Percentiles rank a stretch among this genome's conserved stretches.
phyloP scores from a whole-genome alignment of 53 echinoderm and acorn worm genomes.

The Paracentrotus lividus region DNA sequence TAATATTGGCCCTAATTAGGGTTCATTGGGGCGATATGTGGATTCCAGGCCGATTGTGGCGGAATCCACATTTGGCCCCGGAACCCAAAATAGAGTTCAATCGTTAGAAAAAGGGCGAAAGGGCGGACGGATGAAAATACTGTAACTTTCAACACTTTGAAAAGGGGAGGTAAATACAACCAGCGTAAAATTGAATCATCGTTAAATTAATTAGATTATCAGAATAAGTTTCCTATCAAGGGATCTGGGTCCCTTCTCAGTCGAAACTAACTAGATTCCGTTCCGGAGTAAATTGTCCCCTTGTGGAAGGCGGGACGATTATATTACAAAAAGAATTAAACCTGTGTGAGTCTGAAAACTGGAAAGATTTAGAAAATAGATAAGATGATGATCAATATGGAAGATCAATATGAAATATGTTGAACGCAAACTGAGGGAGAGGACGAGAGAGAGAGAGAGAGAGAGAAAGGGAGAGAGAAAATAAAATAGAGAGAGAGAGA shows the following conservation, averaged over 20 bases:
- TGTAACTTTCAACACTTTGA: neutral
- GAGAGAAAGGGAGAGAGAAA: neutral
- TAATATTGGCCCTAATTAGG: too few relatives aligned
- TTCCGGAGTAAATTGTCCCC: slow-evolving; percentile 47
- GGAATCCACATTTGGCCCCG: too few relatives aligned
- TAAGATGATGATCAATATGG: neutral
- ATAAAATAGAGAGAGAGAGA: neutral
- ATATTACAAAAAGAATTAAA: slow-evolving; percentile 11
- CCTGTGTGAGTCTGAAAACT: neutral
- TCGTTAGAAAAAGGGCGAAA: neutral
- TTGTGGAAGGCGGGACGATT: neutral
- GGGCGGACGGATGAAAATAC: neutral
- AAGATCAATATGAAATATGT: neutral
- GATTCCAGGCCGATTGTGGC: too few relatives aligned
- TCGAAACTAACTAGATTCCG: slow-evolving; percentile 46
- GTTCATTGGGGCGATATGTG: too few relatives aligned
- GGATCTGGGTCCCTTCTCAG: neutral
- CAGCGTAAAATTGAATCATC: slow-evolving; percentile 23
- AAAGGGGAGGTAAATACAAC: slow-evolving; percentile 24
- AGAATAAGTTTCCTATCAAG: slow-evolving; percentile 5
- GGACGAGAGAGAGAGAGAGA: neutral
- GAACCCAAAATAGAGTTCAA: too few relatives aligned
- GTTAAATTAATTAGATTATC: neutral
- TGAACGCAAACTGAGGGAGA: neutral
- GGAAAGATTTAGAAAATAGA: neutral